These are phyloP conservation scores for Halcyon smyrnensis DNA, from an alignment of 2,797 vertebrate species.

Conservation along the genomic window DNA sequence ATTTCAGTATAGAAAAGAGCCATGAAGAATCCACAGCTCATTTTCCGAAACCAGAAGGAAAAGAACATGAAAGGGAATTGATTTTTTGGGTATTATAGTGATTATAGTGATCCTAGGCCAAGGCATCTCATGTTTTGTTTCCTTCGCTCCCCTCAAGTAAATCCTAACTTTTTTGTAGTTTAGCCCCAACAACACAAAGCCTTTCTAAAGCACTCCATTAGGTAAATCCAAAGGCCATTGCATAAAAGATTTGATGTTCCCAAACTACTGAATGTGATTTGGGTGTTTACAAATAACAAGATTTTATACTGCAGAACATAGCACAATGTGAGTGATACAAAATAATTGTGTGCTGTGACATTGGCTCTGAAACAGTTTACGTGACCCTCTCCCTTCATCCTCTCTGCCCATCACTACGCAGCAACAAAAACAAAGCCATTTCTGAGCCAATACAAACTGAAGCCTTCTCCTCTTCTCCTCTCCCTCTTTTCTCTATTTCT, in stretches of 20 bases:
- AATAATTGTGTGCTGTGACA: not conserved
- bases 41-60: not conserved
- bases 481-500: not conserved
- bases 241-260: not conserved
- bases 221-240: not conserved
- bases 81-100: not conserved
- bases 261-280: not conserved
- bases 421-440: not conserved
- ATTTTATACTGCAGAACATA: not conserved
- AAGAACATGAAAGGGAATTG: not conserved
- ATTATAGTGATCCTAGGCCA: not conserved
- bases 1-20: not conserved
- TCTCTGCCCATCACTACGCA: not conserved
- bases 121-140: not conserved
- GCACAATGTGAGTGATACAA: not conserved
- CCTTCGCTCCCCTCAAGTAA: not conserved
- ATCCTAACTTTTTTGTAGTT: not conserved
- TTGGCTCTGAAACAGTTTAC: not conserved
- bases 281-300: not conserved
- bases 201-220: not conserved
- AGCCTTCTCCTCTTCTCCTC: too few species aligned
- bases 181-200: not conserved
- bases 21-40: not conserved
- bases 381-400: not conserved
- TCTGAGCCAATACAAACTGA: not conserved